Evolutionary conservation across 1,140 invertebrate species (phyloP).

Genomic region (Scaptomyza graminum): DNA sequence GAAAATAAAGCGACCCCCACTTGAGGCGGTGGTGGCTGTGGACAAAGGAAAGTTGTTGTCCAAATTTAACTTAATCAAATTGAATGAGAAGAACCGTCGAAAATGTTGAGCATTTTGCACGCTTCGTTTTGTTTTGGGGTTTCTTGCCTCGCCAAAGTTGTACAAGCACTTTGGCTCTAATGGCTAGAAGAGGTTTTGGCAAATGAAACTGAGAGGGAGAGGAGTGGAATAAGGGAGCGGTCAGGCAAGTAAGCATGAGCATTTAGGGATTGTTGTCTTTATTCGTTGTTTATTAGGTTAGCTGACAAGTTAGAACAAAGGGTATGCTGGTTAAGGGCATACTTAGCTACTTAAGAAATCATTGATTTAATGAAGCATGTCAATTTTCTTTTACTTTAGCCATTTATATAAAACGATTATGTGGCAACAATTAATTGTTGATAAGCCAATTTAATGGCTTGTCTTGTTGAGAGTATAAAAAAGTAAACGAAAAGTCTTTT

Average conservation of each 20-base stretch:
- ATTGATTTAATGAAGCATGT: too few species aligned
- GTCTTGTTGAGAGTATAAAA: not conserved
- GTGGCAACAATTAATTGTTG: not conserved
- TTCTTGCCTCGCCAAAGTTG: slow-evolving; percentile 27
- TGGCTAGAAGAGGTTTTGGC: slow-evolving; percentile 13
- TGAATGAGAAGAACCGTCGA: slow-evolving; percentile 61
- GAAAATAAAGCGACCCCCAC: slow-evolving; percentile 62
- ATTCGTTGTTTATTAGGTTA: slow-evolving; percentile 11
- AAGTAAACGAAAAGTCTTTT: slow-evolving; percentile 31
- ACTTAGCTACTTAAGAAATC: too few species aligned
- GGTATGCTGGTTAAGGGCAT: not conserved
- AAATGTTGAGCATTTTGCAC: slow-evolving; percentile 62
- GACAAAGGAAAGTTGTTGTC: slow-evolving; percentile 56
- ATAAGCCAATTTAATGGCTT: not conserved
- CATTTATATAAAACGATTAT: not conserved
- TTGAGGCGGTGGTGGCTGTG: slow-evolving; percentile 48
- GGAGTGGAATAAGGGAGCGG: not conserved
- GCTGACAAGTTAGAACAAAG: not conserved
- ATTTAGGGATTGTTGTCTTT: slow-evolving; percentile 37
- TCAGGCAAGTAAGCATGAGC: slow-evolving; percentile 43
- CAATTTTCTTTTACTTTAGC: not conserved
- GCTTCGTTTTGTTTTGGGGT: slow-evolving; percentile 57
- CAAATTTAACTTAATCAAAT: slow-evolving; percentile 82
- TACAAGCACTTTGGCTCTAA: slow-evolving; percentile 42
- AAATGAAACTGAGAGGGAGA: not conserved